Base-by-base conservation (phyloP, 37 sponge, comb jelly and placozoan genomes). In the Oopsacas minuta region DNA sequence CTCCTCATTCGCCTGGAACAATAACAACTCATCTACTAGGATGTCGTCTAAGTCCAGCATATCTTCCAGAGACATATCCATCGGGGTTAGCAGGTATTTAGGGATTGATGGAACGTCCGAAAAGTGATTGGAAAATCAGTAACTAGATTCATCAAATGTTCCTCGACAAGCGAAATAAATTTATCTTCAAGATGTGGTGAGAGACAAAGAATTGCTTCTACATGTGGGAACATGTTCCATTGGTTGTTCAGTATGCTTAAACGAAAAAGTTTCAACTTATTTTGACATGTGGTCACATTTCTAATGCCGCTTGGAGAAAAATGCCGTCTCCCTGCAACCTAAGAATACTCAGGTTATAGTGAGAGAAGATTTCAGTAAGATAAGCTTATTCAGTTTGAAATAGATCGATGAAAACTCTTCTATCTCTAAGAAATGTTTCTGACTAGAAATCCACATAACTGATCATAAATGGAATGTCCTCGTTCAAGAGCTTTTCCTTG, bases 191-290 rank as follows among this genome's bases (percentile, higher is more conserved):
- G 75, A 61, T 32, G 75, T 61, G 75, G 75, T 61, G 30, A 61
- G 28, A 12, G 22, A 61, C 3, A 61, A 61, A 61, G 30, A 61
- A 61, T 15, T 61, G 75, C 20, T n/a, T 61, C 75, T 61, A 61
- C 75, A 61, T 34, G 75, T 61, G 75, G 75, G 75, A 61, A 61
- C 30, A 61, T 61, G 30, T 61, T 61, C 75, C 75, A 61, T 61
- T 61, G 30, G 7, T 61, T 61, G 75, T 34, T 61, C 22, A 61
- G 28, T 3, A 61, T 34, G 7, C 22, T 25, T 61, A 61, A 61
- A 61, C 30, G 75, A 61, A 61, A 61, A 34, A 61, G 75, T 61
- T 61, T 10, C 28, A 61, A 61, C 22, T 61, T 10, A 61, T 61
- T 61, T 61, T n/a, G 75, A n/a, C 22, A 61, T 32, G 75, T 34